Evolutionary conservation across 2,888 invertebrate genomes (phyloP), one percentile per base, ranked within the genome.

Genomic region (Standfussiana lucernea): DNA sequence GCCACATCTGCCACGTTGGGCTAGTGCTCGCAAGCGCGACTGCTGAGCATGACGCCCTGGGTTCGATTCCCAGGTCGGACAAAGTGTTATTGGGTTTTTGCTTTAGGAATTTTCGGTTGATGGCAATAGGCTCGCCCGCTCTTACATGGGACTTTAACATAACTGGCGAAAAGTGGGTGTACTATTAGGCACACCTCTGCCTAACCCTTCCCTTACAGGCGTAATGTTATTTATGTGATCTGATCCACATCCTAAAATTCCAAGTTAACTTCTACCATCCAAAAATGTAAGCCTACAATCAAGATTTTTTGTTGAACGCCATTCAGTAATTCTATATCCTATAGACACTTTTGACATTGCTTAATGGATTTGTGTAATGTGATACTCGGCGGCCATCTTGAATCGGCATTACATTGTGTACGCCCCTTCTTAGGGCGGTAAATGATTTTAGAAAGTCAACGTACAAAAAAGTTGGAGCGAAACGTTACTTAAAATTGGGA

Each of bases 331-430:
- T 72, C 75, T 69, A 90, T 84, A 84, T 80, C 65, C 65, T 76
- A 62, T 77, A 45, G 72, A 75, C 83, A 72, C 78, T 87, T 88
- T 85, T 88, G 87, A 88, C 86, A 83, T 81, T 67, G 71, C 82
- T 81, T 90, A 90, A 90, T 90, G 90, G 90, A 89, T 73, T 84
- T 76, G 68, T 79, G 90, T 80, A 75, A 90, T 80, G 67, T 75
- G 90, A 90, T 85, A 84, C 75, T 7, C 11, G 50, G 21, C 45
- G 40, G 79, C 76, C 86, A 86, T 88, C 65, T 85, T 89, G 77
- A 75, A 69, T 82, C 64, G 59, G 66, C 66, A 59, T 65, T 73
- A 73, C 64, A 69, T 74, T 84, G 71, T 72, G 59, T 15, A 62
- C 67, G 77, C 56, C 69, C 53, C 62, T 64, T 45, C 66, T 70